Percentiles rank a stretch among this genome's conserved stretches.
Conservation (phyloP, 2,113 vertebrate species). For the Hymenochirus boettgeri region DNA sequence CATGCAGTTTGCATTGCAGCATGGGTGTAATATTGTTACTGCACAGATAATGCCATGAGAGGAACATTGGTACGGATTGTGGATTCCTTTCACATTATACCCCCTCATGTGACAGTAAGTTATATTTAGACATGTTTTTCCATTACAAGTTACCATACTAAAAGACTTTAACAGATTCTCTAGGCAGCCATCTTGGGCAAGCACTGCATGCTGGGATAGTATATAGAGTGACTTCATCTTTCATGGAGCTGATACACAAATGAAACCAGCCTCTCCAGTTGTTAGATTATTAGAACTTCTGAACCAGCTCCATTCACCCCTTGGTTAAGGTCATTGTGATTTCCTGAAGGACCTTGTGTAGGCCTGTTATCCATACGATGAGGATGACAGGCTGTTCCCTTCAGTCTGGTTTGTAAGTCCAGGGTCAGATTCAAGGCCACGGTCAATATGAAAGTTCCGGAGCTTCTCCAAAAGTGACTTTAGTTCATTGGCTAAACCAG, state of each 20-base stretch:
- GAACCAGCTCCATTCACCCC: not conserved
- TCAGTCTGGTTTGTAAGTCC: fast-evolving
- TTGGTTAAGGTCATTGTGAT: not conserved
- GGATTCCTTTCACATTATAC: no score
- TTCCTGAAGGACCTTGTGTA: no score
- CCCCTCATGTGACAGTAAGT: no score
- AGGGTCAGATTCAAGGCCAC: constrained; percentile 2
- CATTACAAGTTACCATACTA: no score
- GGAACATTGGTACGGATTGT: no score
- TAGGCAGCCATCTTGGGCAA: not conserved
- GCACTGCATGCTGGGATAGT: not conserved
- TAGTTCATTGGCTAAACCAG: constrained; percentile 55
- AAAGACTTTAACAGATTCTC: no score
- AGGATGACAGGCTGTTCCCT: not conserved
- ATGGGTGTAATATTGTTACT: no score
- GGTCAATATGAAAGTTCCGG: not conserved
- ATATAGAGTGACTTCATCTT: no score
- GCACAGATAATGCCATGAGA: no score
- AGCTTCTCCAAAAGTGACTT: constrained; percentile 56
- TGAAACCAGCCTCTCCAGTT: no score
- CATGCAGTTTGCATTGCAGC: no score
- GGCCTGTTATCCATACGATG: constrained; percentile 1
- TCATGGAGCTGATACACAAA: not conserved
- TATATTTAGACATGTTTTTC: no score
- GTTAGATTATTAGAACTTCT: not conserved